phyloP scores from a whole-genome alignment of 1,140 invertebrate genomes.

The Papilio polytes region DNA sequence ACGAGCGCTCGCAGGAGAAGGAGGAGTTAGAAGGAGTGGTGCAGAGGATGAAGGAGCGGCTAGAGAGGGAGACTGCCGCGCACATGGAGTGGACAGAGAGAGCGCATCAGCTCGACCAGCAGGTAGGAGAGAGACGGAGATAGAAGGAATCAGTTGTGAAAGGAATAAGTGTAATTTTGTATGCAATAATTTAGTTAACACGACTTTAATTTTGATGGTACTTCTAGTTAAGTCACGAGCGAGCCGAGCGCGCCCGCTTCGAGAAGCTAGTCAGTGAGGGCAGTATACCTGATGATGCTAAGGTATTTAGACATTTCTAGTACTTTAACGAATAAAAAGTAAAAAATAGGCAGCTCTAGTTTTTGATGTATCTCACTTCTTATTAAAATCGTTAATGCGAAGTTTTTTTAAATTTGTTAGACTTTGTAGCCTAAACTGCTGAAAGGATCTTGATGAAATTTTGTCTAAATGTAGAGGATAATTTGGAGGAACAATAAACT shows the following conservation, averaged over 20 bases:
- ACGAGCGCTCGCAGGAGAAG: slow-evolving; percentile 94
- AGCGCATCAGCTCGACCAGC: slow-evolving; percentile 88
- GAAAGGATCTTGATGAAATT: too few relatives aligned
- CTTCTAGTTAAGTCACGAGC: slow-evolving; percentile 90
- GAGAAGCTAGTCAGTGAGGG: slow-evolving; percentile 94
- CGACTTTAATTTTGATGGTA: neutral
- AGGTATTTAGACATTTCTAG: slow-evolving; percentile 82
- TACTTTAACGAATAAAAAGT: neutral
- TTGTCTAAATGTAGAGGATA: too few relatives aligned
- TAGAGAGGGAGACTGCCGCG: slow-evolving; percentile 95
- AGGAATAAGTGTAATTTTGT: neutral
- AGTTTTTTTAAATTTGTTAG: too few relatives aligned
- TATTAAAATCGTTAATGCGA: too few relatives aligned
- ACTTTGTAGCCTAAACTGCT: too few relatives aligned
- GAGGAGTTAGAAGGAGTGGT: slow-evolving; percentile 95
- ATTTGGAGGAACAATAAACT: too few relatives aligned
- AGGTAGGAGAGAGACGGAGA: slow-evolving; percentile 56
- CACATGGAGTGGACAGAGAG: slow-evolving; percentile 95
- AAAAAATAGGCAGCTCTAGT: too few relatives aligned
- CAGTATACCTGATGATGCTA: slow-evolving; percentile 96
- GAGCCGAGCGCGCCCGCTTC: slow-evolving; percentile 91
- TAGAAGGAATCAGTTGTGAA: too few relatives aligned
- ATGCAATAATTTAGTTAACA: neutral
- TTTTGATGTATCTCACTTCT: too few relatives aligned
- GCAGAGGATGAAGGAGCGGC: slow-evolving; percentile 92